Base-by-base conservation (phyloP, 2,888 invertebrate genomes). In the Nematopogon swammerdamellus region DNA sequence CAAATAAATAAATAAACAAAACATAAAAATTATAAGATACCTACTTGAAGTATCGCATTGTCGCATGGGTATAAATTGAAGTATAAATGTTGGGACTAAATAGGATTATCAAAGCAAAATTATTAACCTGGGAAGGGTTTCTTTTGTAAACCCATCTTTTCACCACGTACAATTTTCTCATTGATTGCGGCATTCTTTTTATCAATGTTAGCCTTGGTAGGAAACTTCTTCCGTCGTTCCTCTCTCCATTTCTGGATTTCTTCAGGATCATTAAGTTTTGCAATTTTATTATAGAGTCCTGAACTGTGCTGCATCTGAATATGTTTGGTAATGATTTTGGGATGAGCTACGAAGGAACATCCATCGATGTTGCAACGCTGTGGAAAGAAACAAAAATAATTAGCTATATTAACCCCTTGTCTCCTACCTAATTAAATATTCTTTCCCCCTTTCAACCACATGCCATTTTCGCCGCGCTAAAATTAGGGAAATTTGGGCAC, bases 191-290 rank as follows among this genome's bases (percentile, higher is more conserved):
- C 82, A 55, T 82, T 81, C 60, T 85, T 81, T 55, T 84, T 82
- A 52, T 84, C 84, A 20, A 88, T 80, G 64, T 89, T 92, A 19
- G 72, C 79, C 57, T 82, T 80, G 0, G 91, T 91, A 0, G 93
- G 93, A 68, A 85, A 93, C 59, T 84, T 87, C 71, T 81, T 88
- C 64, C 86, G 89, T 47, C 97, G 80, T 60, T 95, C 94, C 48
- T 83, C 85, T 55, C 86, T 83, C 95, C 95, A 97, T 65, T 89
- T 90, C 29, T 85, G 75, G 51, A 95, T 87, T 56, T 94, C 93
- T 64, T 93, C 92, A 0, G 89, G 87, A 4, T 89, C 87, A 53
- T 87, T 84, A 5, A 89, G 61, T 56, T 87, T 86, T 56, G 86
- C 85, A 53, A 95, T 88, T 67, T 86, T 87, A 49, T 88, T 84